Evolutionary conservation across 2,888 invertebrate species (phyloP).

Genomic region (Leptodirus hochenwartii): DNA sequence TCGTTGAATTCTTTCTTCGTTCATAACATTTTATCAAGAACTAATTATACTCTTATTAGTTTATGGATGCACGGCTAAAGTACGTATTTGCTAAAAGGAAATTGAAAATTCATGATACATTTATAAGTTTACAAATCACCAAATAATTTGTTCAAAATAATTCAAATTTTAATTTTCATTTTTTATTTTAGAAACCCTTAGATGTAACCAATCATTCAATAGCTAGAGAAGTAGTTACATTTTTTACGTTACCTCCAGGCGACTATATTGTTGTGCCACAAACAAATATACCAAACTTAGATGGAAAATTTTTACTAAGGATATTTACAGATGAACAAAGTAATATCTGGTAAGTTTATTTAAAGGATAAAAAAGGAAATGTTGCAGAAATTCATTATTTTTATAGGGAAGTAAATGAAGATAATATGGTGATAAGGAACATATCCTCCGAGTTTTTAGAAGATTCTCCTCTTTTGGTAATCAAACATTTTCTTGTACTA

Average conservation of each 20-base stretch:
- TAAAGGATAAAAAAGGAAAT: background rate
- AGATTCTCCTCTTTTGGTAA: conserved; percentile 35
- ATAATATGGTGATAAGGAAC: conserved; percentile 49
- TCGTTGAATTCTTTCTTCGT: too few species aligned
- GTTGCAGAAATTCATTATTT: conserved; percentile 5
- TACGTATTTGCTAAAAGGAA: too few species aligned
- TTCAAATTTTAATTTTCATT: background rate
- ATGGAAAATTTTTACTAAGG: conserved; percentile 51
- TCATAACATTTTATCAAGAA: too few species aligned
- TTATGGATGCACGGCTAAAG: too few species aligned
- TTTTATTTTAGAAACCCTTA: conserved; percentile 32
- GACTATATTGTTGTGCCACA: conserved; percentile 58
- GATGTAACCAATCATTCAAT: conserved; percentile 48
- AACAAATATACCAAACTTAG: conserved; percentile 45
- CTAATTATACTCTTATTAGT: too few species aligned
- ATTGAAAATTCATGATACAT: too few species aligned
- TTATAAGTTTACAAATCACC: too few species aligned
- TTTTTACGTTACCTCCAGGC: conserved; percentile 56
- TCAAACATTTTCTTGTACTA: too few species aligned
- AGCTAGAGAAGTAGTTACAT: conserved; percentile 49
- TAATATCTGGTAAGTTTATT: conserved; percentile 41
- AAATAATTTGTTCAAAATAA: too few species aligned
- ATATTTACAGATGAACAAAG: conserved; percentile 54
- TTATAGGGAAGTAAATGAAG: conserved; percentile 56
- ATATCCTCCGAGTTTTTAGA: conserved; percentile 40